Evolutionary conservation across 1,140 invertebrate species (phyloP), one percentile per base, ranked within the genome.

Genomic region (Pteromalus puparum): DNA sequence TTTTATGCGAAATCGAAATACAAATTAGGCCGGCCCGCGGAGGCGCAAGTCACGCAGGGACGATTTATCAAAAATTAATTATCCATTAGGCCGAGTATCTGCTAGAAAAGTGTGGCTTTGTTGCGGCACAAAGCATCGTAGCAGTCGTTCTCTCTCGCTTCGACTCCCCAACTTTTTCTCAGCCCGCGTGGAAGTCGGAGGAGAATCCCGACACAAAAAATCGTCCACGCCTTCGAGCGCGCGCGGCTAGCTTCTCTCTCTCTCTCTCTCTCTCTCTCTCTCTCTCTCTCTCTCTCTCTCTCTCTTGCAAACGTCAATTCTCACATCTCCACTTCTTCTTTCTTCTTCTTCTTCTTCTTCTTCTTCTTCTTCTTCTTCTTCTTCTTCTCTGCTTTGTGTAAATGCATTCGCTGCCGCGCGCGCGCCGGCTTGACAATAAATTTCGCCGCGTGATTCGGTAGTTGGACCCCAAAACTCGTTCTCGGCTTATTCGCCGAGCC

Each of bases 21-120:
- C 89, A 91, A 91, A 91, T 91, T 90, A 87, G 89, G 75, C 87
- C 87, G 87, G 10, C n/a, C 26, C 85, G 88, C 84, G 82, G 89
- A 87, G 86, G 87, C 86, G 89, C 90, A 87, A 90, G 90, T 91
- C 90, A 91, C 86, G 88, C 83, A 84, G 86, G 84, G 80, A 89
- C 89, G 88, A 91, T 92, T 92, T 91, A 92, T 92, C 90, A 91
- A 92, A 91, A 91, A 92, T 92, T 92, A 92, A 92, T 92, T 92
- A 92, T 92, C 90, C 90, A 91, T 92, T 92, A 91, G 89, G 87
- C 83, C 84, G 76, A 84, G 88, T 88, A 90, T 90, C 87, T 87
- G 87, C 88, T 90, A 91, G 90, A 91, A 92, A 92, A 92, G 88
- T 89, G 89, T 90, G 89, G 90, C 90, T 92, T 91, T 91, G 91